phyloP scores from a whole-genome alignment of 1,140 invertebrate species.

The Solenopsis invicta region DNA sequence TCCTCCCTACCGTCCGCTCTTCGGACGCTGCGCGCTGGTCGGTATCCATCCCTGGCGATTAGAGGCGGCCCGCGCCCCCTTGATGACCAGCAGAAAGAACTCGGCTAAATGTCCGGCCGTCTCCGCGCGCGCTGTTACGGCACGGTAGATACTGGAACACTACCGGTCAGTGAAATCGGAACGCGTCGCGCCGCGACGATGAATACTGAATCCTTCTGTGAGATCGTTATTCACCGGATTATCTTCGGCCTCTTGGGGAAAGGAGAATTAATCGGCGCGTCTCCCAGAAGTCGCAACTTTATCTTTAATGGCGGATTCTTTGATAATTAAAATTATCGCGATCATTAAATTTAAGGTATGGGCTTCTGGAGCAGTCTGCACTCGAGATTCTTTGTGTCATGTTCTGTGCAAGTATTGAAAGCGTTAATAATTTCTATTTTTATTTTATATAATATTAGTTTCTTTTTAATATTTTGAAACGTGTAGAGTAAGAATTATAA shows the following conservation, averaged over 20 bases:
- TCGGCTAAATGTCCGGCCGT: conserved; percentile 26
- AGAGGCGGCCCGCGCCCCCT: conserved; percentile 22
- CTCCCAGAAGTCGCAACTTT: neutral
- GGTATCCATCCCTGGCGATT: conserved; percentile 62
- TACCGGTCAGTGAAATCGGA: conserved; percentile 51
- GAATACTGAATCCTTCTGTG: neutral
- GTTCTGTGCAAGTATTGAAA: neutral
- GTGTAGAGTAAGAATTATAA: neutral
- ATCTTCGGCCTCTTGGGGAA: conserved; percentile 7
- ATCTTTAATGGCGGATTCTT: conserved; percentile 1
- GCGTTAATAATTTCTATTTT: neutral
- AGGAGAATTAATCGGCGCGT: neutral
- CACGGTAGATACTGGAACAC: conserved; percentile 49
- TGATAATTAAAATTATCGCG: conserved; percentile 17
- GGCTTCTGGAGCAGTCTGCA: neutral
- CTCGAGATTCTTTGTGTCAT: neutral
- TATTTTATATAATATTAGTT: neutral
- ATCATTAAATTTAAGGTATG: conserved; percentile 16
- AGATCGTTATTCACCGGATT: conserved; percentile 45
- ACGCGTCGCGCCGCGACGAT: neutral
- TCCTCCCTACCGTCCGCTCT: neutral
- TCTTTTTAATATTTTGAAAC: neutral
- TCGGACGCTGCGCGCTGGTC: neutral
- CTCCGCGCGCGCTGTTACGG: conserved; percentile 44
- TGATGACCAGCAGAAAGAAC: conserved; percentile 46